Evolutionary conservation across 53 echinoderm and acorn worm species (phyloP).

Genomic region (Apostichopus leukothele): DNA sequence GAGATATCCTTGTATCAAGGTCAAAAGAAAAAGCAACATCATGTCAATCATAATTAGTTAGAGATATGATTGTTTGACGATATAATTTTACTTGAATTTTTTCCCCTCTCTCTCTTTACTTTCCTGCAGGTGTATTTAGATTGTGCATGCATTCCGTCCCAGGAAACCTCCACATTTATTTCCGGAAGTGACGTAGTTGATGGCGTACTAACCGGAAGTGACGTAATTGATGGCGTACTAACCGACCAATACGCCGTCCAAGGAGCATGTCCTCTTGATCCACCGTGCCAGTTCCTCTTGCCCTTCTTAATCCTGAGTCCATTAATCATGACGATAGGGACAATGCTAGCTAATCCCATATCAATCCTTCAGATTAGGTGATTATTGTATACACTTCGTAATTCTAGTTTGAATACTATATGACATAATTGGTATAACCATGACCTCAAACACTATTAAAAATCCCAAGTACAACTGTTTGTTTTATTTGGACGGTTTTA

Average conservation of each 20-base stretch:
- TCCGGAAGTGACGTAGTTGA: not conserved
- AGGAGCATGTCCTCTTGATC: slow-evolving; percentile 3
- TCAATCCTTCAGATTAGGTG: slow-evolving; percentile 24
- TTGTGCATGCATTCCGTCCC: slow-evolving; percentile 8
- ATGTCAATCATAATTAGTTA: too few species aligned
- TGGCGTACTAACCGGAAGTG: not conserved
- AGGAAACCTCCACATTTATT: not conserved
- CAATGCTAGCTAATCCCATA: slow-evolving; percentile 12
- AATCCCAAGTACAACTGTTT: too few species aligned
- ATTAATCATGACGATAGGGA: not conserved
- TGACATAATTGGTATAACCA: too few species aligned
- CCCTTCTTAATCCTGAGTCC: slow-evolving; percentile 4
- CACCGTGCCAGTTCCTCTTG: slow-evolving; percentile 2
- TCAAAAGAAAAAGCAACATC: too few species aligned
- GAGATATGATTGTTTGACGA: too few species aligned
- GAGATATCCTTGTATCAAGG: too few species aligned
- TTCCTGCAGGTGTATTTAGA: slow-evolving; percentile 4
- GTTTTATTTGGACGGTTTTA: too few species aligned
- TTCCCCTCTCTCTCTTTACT: too few species aligned
- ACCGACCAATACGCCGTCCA: slow-evolving; percentile 16
- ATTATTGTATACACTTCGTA: not conserved
- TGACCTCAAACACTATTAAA: too few species aligned
- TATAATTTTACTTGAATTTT: too few species aligned
- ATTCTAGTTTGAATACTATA: too few species aligned
- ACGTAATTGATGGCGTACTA: not conserved